phyloP scores from a whole-genome alignment of 2,113 vertebrate genomes.

The Saiga tatarica region DNA sequence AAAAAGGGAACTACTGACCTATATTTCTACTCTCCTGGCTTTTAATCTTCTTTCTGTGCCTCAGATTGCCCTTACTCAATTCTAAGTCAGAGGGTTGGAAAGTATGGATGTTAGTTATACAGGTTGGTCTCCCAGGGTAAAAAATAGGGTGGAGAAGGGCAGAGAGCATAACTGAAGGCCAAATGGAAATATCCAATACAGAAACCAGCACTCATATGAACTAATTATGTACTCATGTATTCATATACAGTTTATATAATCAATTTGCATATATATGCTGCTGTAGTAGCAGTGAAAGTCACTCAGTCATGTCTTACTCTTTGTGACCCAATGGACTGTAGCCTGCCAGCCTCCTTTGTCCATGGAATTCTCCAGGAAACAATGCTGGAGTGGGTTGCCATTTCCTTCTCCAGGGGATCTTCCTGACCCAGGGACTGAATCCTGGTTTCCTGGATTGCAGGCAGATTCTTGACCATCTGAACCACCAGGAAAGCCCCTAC shows the following conservation, averaged over 20 bases:
- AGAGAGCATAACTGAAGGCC: neutral
- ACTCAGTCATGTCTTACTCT: neutral
- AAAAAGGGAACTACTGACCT: neutral
- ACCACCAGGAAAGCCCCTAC: neutral
- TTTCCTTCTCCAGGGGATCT: neutral
- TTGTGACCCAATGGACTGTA: neutral
- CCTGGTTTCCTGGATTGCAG: neutral
- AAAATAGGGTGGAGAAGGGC: neutral
- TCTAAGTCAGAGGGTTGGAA: neutral
- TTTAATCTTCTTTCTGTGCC: neutral
- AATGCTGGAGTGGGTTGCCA: neutral
- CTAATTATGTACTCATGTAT: neutral
- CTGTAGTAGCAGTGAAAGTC: neutral
- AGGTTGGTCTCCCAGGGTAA: neutral
- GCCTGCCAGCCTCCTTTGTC: neutral
- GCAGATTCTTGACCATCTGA: neutral
- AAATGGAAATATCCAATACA: neutral
- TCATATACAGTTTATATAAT: slow-evolving; percentile 1
- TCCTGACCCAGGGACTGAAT: neutral
- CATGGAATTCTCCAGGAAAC: neutral
- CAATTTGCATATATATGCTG: neutral
- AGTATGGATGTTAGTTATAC: neutral
- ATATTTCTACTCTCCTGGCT: neutral
- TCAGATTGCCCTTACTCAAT: neutral
- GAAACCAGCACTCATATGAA: neutral